phyloP scores from a whole-genome alignment of 2,888 invertebrate genomes.

The Linnaemya vulpina region DNA sequence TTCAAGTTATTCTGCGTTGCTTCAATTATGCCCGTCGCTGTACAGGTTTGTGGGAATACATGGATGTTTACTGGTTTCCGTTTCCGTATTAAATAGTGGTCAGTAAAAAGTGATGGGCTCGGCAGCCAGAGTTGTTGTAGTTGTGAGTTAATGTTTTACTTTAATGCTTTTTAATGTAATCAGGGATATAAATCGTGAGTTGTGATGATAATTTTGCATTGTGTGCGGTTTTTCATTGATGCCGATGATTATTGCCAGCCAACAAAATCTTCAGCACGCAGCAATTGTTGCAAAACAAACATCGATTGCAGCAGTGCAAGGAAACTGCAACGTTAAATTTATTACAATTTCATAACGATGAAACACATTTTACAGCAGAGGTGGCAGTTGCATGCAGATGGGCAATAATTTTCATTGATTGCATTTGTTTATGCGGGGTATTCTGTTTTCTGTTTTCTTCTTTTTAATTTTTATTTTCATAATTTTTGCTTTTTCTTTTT shows the following conservation, averaged over 20 bases:
- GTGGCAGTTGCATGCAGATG: slow-evolving; percentile 46
- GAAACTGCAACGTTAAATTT: slow-evolving; percentile 34
- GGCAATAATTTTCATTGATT: slow-evolving; percentile 63
- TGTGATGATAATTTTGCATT: slow-evolving; percentile 70
- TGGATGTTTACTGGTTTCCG: slow-evolving; percentile 55
- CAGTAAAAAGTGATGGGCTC: slow-evolving; percentile 43
- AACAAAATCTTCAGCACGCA: slow-evolving; percentile 42
- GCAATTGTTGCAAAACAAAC: slow-evolving; percentile 41
- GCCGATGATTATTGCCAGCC: slow-evolving; percentile 67
- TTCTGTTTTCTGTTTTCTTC: slow-evolving; percentile 22
- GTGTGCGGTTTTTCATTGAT: slow-evolving; percentile 67
- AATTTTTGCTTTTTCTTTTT: slow-evolving; percentile 46
- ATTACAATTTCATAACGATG: slow-evolving; percentile 37
- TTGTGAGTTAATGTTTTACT: slow-evolving; percentile 30
- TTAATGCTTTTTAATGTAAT: slow-evolving; percentile 66
- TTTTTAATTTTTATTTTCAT: slow-evolving; percentile 44
- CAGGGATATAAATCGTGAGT: slow-evolving; percentile 68
- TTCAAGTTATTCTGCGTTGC: not conserved
- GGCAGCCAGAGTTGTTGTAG: slow-evolving; percentile 24
- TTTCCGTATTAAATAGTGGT: slow-evolving; percentile 53
- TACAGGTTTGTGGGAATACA: slow-evolving; percentile 1
- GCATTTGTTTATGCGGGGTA: slow-evolving; percentile 42
- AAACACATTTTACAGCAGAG: slow-evolving; percentile 9
- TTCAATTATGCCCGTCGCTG: slow-evolving; percentile 9
- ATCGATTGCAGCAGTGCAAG: not conserved